Evolutionary conservation across 2,113 vertebrate species (phyloP).

Genomic region (Arvicanthis niloticus): DNA sequence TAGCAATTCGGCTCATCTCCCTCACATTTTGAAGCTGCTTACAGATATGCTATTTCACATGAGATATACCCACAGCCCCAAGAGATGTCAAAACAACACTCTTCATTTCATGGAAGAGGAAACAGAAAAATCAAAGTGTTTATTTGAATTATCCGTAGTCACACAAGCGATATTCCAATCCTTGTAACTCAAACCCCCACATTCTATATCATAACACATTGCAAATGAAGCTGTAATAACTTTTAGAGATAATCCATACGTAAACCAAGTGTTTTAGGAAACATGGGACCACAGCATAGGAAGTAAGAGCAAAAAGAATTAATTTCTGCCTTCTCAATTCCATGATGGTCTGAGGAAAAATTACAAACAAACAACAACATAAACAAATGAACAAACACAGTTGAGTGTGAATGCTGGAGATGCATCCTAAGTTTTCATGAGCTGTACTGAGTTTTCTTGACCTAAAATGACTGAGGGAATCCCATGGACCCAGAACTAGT

Average conservation of each 20-base stretch:
- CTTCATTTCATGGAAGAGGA: slow-evolving; percentile 34
- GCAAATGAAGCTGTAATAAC: not conserved
- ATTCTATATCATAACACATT: not conserved
- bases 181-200: not conserved
- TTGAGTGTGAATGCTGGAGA: not conserved
- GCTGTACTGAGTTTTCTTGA: not conserved
- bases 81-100: not conserved
- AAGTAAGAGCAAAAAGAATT: not conserved
- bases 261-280: not conserved
- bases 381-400: too few relatives aligned
- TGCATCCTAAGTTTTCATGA: not conserved
- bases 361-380: too few relatives aligned
- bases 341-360: not conserved
- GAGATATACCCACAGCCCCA: not conserved
- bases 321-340: not conserved
- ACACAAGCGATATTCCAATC: not conserved
- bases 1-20: not conserved
- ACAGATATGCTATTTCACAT: not conserved
- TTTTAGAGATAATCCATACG: not conserved
- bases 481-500: not conserved
- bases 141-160: slow-evolving; percentile 48
- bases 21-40: not conserved
- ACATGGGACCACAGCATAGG: not conserved
- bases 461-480: not conserved
- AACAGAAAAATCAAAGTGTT: slow-evolving; percentile 30